Percentiles rank a stretch among this genome's conserved stretches.
phyloP scores from a whole-genome alignment of 2,888 invertebrate genomes.

The Pammene aurita region DNA sequence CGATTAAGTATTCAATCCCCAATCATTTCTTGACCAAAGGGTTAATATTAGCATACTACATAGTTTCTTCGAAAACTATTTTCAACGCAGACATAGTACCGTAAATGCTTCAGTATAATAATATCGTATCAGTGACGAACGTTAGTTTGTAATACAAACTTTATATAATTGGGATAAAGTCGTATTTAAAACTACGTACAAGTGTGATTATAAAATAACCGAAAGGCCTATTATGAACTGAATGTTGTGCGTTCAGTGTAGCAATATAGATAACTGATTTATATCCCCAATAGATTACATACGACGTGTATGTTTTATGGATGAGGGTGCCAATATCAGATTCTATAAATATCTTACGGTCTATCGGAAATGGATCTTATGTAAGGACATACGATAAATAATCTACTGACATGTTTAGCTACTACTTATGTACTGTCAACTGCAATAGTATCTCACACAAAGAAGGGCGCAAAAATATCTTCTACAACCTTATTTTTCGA shows the following conservation, averaged over 20 bases:
- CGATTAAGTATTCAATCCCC: too few species aligned
- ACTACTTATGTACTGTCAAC: too few species aligned
- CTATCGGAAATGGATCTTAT: not conserved
- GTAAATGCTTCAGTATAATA: not conserved
- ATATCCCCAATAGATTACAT: slow-evolving; percentile 28
- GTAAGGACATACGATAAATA: not conserved
- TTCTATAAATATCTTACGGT: slow-evolving; percentile 13
- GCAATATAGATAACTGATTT: slow-evolving; percentile 20
- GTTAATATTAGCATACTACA: slow-evolving; percentile 28
- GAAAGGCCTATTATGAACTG: slow-evolving; percentile 15
- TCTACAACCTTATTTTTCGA: too few species aligned
- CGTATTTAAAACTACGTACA: not conserved
- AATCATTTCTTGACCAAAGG: slow-evolving; percentile 17
- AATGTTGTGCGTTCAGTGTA: slow-evolving; percentile 16
- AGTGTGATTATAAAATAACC: too few species aligned
- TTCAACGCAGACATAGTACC: slow-evolving; percentile 6
- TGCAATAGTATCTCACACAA: too few species aligned
- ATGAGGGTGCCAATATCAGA: slow-evolving; percentile 12
- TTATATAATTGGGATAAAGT: not conserved
- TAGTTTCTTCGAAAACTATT: slow-evolving; percentile 29
- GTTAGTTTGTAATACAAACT: not conserved
- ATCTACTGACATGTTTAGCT: too few species aligned
- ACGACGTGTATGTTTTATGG: slow-evolving; percentile 16
- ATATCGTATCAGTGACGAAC: not conserved
- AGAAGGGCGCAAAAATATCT: too few species aligned